Base-by-base conservation (phyloP, 23 tunicate genomes). In the Ascidia mentula region DNA sequence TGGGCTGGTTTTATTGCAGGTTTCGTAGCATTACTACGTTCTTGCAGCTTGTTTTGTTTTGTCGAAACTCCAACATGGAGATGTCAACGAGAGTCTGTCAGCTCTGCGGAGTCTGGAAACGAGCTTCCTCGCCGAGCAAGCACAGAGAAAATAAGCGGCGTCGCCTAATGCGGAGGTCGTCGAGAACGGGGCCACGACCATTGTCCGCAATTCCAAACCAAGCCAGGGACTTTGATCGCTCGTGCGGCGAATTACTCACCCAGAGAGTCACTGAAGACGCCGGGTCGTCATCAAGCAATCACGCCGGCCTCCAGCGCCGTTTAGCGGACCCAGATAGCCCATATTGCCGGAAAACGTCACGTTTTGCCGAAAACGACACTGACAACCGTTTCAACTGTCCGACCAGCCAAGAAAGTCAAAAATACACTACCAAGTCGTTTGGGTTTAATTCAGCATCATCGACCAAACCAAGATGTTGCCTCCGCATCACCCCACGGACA, bases 141-240 rank as follows among this genome's bases (percentile, higher is more conserved):
- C 12, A 42, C 15, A 42, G 15, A 42, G 53, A 9, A 15, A 15
- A 12, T 9, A 42, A 42, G 53, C 53, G 53, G 12, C 53, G 53
- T 42, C 53, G 53, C 53, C 15, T 12, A 15, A 42, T 42, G 12
- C 53, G 53, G 12, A 42, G 15, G 15, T 12, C 53, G 15, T 12
- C 15, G 15, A 15, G 15, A 9, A 15, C 15, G 12, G 53, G 15
- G 53, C 15, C 15, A 42, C 53, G 15, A 42, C 53, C 53, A 9
- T 15, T 42, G 15, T 12, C 15, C 12, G 15, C 53, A 15, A 9
- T 15, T 12, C 53, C 53, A 12, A n/a, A n/a, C n/a, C n/a, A n/a
- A n/a, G n/a, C n/a, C n/a, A n/a, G n/a, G n/a, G n/a, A n/a, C n/a
- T 42, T 42, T 42, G 53, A 42, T 42, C 53, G 53, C 53, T 42